phyloP scores from a whole-genome alignment of 1,140 invertebrate species.

The Euschistus heros region DNA sequence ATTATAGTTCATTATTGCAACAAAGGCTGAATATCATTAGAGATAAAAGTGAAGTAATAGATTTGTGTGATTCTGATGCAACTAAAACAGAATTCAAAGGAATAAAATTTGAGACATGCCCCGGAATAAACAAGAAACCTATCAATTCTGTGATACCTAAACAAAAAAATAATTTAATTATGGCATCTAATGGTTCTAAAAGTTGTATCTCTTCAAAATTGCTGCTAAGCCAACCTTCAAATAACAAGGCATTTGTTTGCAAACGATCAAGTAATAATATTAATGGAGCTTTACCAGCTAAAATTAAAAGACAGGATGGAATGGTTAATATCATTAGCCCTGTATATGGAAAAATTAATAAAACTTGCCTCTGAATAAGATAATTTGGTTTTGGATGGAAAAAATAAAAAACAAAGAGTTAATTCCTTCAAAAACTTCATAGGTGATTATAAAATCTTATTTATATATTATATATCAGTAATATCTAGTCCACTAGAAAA shows the following conservation, averaged over 20 bases:
- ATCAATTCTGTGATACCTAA: background rate
- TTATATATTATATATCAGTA: too few relatives aligned
- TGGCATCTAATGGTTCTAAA: background rate
- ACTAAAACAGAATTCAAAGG: background rate
- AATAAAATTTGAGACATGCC: background rate
- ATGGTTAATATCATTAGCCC: background rate
- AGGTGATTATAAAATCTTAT: background rate
- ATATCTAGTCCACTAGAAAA: too few relatives aligned
- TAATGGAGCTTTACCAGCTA: background rate
- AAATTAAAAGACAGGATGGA: background rate
- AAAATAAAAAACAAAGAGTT: background rate
- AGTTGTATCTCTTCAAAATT: background rate
- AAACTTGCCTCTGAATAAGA: background rate
- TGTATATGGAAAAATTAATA: background rate
- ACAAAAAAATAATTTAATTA: background rate
- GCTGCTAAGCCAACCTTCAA: background rate
- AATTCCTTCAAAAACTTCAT: background rate
- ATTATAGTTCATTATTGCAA: background rate
- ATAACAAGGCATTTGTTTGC: background rate
- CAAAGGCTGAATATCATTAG: background rate
- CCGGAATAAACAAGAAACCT: background rate
- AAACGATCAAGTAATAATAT: constrained; percentile 4
- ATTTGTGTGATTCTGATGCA: background rate
- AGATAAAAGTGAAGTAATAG: background rate
- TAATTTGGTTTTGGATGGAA: background rate